Conservation (phyloP, 92 coral and sea anemone species). For the Bergia puertoricense region DNA sequence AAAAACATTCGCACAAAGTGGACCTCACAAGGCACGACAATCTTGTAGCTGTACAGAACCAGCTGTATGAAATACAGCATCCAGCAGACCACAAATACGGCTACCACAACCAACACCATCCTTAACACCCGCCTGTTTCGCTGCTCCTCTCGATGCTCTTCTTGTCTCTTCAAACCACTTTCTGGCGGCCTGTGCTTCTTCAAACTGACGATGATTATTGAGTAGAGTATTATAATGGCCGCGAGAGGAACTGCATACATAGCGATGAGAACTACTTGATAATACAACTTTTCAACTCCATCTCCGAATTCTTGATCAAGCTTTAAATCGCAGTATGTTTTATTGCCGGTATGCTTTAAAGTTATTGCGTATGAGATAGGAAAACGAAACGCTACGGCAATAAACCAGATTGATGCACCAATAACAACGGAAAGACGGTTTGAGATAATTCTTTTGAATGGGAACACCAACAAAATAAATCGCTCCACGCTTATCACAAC, state of each 20-base stretch:
- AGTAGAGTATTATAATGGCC: slow-evolving; percentile 60
- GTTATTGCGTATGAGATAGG: slow-evolving; percentile 69
- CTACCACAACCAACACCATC: slow-evolving; percentile 75
- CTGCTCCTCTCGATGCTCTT: slow-evolving; percentile 37
- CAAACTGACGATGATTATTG: slow-evolving; percentile 60
- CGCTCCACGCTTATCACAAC: slow-evolving; percentile 73
- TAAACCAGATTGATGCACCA: slow-evolving; percentile 56
- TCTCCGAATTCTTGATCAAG: slow-evolving; percentile 62
- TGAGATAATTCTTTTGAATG: slow-evolving; percentile 60
- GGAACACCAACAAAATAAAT: slow-evolving; percentile 74
- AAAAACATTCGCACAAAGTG: slow-evolving; percentile 56
- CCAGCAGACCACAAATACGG: slow-evolving; percentile 70
- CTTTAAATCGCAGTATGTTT: slow-evolving; percentile 52
- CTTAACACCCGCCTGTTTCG: slow-evolving; percentile 65
- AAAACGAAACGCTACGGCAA: slow-evolving; percentile 51
- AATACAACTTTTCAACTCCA: slow-evolving; percentile 67
- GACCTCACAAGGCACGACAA: slow-evolving; percentile 60
- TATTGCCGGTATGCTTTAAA: background rate
- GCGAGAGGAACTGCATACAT: slow-evolving; percentile 70
- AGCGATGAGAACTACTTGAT: slow-evolving; percentile 59
- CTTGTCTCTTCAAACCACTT: slow-evolving; percentile 39
- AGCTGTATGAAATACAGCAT: slow-evolving; percentile 68
- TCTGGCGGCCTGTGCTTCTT: slow-evolving; percentile 52
- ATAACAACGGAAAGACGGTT: slow-evolving; percentile 43
- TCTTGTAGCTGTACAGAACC: slow-evolving; percentile 62